A percentile compares a stretch with the other conserved stretches of the same genome.
Conservation (phyloP, 2,888 invertebrate genomes). For the Macrostomum cliftonense region DNA sequence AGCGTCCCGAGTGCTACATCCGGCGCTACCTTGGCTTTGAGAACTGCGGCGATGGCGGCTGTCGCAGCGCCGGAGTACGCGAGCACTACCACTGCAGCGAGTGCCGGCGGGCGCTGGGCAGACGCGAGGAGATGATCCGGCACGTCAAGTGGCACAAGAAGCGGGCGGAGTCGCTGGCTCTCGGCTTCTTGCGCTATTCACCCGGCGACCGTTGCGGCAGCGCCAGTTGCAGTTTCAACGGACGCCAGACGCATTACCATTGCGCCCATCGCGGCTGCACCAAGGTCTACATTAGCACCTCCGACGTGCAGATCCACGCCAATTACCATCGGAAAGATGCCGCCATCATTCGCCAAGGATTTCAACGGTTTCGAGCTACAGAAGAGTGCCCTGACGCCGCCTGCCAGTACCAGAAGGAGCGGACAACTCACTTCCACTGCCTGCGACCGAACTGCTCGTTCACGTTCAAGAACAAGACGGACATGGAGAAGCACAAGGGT, state of each 20-base stretch:
- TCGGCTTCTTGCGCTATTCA: conserved; percentile 81
- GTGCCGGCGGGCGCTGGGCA: conserved; percentile 43
- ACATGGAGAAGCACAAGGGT: conserved; percentile 98
- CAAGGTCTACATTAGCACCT: conserved; percentile 85
- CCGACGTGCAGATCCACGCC: conserved; percentile 97
- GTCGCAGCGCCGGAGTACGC: conserved; percentile 68
- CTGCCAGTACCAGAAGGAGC: conserved; percentile 75
- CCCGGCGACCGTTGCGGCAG: conserved; percentile 67
- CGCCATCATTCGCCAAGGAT: conserved; percentile 88
- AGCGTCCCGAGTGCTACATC: no score
- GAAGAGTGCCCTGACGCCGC: conserved; percentile 78
- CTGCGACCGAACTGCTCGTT: conserved; percentile 69
- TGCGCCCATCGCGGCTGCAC: conserved; percentile 56
- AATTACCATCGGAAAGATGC: conserved; percentile 94
- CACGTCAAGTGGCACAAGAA: conserved; percentile 99
- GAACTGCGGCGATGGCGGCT: conserved; percentile 64
- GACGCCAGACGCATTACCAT: conserved; percentile 86
- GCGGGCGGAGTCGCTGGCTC: conserved; percentile 78
- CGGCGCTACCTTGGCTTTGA: conserved; percentile 21
- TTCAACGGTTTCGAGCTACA: conserved; percentile 81
- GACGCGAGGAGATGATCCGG: conserved; percentile 93
- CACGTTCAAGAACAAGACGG: conserved; percentile 95
- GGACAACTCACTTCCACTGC: conserved; percentile 94
- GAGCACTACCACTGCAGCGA: conserved; percentile 84
- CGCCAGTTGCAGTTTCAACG: conserved; percentile 64